Percentiles rank a stretch among this genome's conserved stretches.
Conservation (phyloP, 1,140 invertebrate genomes). For the Argopecten irradians region DNA sequence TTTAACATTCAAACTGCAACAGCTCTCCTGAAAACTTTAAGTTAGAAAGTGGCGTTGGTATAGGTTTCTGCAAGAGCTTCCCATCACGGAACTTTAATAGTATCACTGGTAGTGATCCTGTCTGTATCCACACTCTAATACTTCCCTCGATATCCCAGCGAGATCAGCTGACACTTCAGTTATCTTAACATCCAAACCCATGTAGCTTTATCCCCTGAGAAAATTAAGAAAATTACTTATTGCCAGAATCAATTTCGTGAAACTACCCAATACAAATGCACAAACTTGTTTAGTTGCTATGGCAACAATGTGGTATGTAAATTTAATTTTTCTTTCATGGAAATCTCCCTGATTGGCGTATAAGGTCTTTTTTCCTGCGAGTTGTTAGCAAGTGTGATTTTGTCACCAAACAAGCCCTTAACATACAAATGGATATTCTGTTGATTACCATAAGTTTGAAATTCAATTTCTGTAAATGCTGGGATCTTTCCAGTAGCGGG, state of each 20-base stretch:
- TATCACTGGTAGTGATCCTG: not conserved
- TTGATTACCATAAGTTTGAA: constrained; percentile 17
- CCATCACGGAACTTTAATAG: not conserved
- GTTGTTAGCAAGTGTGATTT: not conserved
- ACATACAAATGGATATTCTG: not conserved
- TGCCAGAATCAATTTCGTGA: not conserved
- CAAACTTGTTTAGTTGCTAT: not conserved
- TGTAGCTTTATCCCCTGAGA: not conserved
- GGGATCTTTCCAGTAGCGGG: not conserved
- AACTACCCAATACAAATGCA: not conserved
- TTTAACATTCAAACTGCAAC: too few relatives aligned
- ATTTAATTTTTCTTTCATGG: constrained; percentile 2
- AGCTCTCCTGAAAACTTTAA: not conserved
- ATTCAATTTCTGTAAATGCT: not conserved
- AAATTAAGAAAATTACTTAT: not conserved
- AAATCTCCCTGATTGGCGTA: not conserved
- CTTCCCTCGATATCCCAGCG: not conserved
- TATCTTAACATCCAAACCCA: not conserved
- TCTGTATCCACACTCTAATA: not conserved
- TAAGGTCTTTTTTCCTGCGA: not conserved
- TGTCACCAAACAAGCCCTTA: not conserved
- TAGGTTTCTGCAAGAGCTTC: not conserved
- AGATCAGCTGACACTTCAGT: not conserved
- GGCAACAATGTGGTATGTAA: not conserved
- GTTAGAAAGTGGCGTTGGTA: not conserved